phyloP scores from a whole-genome alignment of 2,113 vertebrate genomes.

The Ciconia boyciana region DNA sequence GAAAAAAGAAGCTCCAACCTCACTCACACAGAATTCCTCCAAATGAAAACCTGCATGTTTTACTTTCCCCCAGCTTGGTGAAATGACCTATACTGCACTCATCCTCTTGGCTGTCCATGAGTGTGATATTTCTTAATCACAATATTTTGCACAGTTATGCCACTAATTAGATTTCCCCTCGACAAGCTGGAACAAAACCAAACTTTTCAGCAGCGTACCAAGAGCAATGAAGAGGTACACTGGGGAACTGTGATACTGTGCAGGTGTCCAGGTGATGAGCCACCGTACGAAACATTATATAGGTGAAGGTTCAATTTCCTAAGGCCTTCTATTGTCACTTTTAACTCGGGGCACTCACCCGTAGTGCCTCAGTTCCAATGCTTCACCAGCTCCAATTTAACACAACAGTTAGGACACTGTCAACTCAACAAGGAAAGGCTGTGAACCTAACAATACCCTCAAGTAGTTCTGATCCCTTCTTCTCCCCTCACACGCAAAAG shows the following conservation, averaged over 20 bases:
- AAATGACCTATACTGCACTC: neutral
- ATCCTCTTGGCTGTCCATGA: neutral
- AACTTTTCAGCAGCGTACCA: neutral
- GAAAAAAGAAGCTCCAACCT: neutral
- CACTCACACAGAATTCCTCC: neutral
- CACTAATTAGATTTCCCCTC: accelerated
- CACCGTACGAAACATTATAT: accelerated
- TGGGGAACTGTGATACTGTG: neutral
- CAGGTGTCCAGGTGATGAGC: neutral
- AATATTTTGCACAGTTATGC: neutral
- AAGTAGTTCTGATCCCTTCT: neutral
- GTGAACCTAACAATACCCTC: neutral
- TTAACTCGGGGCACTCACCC: accelerated
- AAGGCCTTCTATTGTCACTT: neutral
- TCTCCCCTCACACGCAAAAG: neutral
- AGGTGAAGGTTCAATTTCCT: neutral
- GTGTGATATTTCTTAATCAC: neutral
- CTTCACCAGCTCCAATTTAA: neutral
- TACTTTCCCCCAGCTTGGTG: neutral
- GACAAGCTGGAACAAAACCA: neutral
- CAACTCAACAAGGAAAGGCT: neutral
- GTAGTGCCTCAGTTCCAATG: accelerated
- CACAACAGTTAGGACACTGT: neutral
- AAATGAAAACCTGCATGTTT: neutral
- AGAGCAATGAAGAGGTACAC: neutral